Conservation (phyloP, 1,140 invertebrate genomes). For the Drosophila baimaii region DNA sequence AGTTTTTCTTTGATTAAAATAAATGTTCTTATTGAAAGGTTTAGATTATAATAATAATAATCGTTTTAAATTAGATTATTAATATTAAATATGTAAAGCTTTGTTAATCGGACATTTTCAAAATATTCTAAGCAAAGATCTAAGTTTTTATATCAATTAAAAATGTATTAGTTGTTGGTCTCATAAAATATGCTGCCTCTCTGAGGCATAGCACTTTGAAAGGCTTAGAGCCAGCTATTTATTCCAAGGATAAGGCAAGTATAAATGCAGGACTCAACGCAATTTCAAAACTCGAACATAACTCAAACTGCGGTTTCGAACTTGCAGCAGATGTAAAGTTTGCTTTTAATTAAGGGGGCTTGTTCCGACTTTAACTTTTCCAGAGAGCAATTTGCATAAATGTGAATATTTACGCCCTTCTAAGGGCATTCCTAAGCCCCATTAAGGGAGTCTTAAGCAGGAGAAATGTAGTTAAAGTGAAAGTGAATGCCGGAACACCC, state of each 20-base stretch:
- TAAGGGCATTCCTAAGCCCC: neutral
- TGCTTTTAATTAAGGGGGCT: constrained; percentile 21
- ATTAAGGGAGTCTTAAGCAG: too few relatives aligned
- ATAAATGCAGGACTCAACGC: constrained; percentile 20
- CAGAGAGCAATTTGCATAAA: constrained; percentile 1
- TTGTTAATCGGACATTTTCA: neutral
- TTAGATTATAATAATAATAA: neutral
- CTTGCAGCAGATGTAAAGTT: constrained; percentile 43
- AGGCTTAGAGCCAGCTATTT: neutral
- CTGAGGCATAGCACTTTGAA: too few relatives aligned
- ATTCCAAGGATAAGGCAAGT: constrained; percentile 25
- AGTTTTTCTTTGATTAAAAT: neutral
- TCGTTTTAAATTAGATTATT: neutral
- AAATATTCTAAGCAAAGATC: neutral
- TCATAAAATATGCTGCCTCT: neutral
- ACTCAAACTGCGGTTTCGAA: constrained; percentile 46
- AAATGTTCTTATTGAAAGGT: constrained; percentile 10
- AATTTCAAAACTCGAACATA: constrained; percentile 34
- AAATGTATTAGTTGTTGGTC: too few relatives aligned
- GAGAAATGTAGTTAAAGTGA: too few relatives aligned
- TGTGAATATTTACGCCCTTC: neutral
- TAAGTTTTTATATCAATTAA: too few relatives aligned
- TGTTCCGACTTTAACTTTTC: constrained; percentile 7
- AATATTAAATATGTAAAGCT: neutral
- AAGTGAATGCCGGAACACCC: constrained; percentile 1